Base-by-base conservation (phyloP, 2,113 vertebrate species). In the Condylura cristata region DNA sequence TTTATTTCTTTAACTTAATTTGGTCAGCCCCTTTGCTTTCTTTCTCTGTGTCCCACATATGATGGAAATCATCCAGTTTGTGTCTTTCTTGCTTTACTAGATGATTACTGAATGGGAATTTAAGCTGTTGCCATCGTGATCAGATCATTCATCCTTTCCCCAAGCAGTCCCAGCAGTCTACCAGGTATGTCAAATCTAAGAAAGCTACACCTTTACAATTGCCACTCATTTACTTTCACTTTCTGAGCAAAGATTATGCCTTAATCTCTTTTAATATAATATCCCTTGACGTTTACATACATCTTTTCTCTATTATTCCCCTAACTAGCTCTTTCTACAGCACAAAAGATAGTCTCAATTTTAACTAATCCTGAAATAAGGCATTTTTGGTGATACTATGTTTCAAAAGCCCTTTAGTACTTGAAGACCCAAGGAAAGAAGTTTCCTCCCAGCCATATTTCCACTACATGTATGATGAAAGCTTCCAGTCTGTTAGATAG, bases 181-280 rank as follows among this genome's bases (percentile, higher is more conserved):
- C 12, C 6, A 46, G 14, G 14, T 92, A 30, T 24, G 3, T 89
- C 58, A 66, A 78, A 74, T 74, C 28, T 56, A 86, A 84, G 34
- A 72, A 79, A 72, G 56, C 8, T 5, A 0, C 2, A 17, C 18
- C 10, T 61, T 60, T 48, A 37, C 86, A 53, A 72, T 7, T 92
- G 82, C 24, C 5, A 70, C 17, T 80, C 24, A 39, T 68, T 86
- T 86, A 24, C 4, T 79, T 79, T 34, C 4, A 66, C 24, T 28
- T 95, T 76, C 17, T 58, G 30, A 51, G 14, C 37, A 74, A 78
- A 86, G 26, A 30, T 13, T 51, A 80, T 26, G 17, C 17, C 78
- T 87, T 90, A 71, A 53, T 66, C 37, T 80, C 22, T 51, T 92
- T 93, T 91, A 53, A 51, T 56, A 96, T 85, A 56, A 63, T 5